phyloP scores from a whole-genome alignment of 1,140 invertebrate species.

The Acromyrmex heyeri region DNA sequence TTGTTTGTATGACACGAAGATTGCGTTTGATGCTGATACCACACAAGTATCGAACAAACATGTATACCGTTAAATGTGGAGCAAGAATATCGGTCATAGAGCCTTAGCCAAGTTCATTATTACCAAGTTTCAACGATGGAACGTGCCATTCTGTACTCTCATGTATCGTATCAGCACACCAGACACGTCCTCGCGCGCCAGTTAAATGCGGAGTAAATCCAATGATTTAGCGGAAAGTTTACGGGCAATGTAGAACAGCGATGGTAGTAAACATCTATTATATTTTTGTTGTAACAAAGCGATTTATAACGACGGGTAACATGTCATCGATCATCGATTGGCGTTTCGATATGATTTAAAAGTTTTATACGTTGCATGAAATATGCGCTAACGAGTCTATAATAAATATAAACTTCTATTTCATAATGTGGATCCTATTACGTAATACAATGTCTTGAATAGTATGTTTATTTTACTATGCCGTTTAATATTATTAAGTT shows the following conservation, averaged over 20 bases:
- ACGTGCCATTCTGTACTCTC: constrained; percentile 24
- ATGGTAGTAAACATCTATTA: constrained; percentile 65
- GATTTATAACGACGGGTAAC: constrained; percentile 56
- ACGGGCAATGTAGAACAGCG: constrained; percentile 8
- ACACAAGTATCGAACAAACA: background rate
- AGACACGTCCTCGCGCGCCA: constrained; percentile 21
- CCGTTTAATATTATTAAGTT: background rate
- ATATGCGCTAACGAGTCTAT: background rate
- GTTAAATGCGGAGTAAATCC: constrained; percentile 37
- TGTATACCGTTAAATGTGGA: constrained; percentile 14
- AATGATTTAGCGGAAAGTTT: constrained; percentile 53
- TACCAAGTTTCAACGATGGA: constrained; percentile 53
- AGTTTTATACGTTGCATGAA: background rate
- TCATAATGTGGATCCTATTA: background rate
- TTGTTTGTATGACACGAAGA: background rate
- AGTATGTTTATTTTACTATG: background rate
- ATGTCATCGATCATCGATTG: constrained; percentile 58
- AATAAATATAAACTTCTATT: constrained; percentile 18
- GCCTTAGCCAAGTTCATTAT: constrained; percentile 47
- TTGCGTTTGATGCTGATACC: background rate
- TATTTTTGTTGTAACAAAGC: constrained; percentile 50
- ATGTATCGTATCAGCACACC: constrained; percentile 39
- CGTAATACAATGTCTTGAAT: background rate
- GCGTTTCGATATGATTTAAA: constrained; percentile 2
- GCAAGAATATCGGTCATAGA: constrained; percentile 30